Evolutionary conservation across 2,888 invertebrate species (phyloP), one percentile per base, ranked within the genome.

Genomic region (Ptychoptera contaminata): DNA sequence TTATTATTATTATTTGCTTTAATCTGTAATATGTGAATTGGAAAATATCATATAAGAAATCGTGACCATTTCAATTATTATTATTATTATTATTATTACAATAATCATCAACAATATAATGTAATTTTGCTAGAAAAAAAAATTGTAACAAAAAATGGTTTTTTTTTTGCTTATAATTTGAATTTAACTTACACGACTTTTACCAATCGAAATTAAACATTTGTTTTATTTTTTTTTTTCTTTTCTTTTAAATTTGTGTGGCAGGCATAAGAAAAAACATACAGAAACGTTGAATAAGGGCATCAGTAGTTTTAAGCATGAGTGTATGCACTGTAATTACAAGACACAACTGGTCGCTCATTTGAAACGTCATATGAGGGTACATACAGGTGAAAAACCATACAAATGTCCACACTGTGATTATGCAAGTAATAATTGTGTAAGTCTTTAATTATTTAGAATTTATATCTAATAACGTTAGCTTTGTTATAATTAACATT

Each of bases 341-440:
- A 72, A 72, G 50, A 73, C 78, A 12, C 73, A 76, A 52, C 70
- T 76, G 48, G 66, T 73, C 8, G 74, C 77, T 23, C 82, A 85
- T 59, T 64, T 93, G 53, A 79, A 76, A 56, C 73, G 90, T 40
- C 93, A 93, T 61, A 68, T 79, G 59, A 71, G 82, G 5, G 72
- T 81, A 16, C 91, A 92, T 60, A 79, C 79, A 5, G 85, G 85
- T 4, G 72, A 77, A 31, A 88, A 86, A 59, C 90, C 92, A 0
- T 91, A 83, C 64, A 72, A 72, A 43, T 94, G 94, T 63, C 84
- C 84, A 0, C 78, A 88, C 59, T 94, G 93, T 59, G 55, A 68
- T 23, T 83, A 81, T 55, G 76, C 76, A 6, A 84, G 84, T 61
- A 86, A 82, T 50, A 80, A 79, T 56, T 70, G 84, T 69, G 84